These are phyloP conservation scores for Drosophila teissieri DNA, from an alignment of 1,140 invertebrate species.

Conservation along the genomic window DNA sequence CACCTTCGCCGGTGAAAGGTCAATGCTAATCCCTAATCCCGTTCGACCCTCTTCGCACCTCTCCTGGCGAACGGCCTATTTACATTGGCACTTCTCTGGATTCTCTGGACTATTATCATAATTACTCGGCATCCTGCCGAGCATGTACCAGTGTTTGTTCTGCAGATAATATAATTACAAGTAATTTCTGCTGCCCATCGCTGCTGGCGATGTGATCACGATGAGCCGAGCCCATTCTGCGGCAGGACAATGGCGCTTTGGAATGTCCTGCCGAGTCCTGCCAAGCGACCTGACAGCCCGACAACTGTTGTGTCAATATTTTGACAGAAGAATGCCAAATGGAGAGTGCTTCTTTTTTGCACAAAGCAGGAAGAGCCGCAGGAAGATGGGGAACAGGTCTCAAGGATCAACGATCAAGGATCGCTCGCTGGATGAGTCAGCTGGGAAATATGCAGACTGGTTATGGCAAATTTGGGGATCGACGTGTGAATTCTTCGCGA, in stretches of 20 bases:
- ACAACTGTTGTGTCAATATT: constrained; percentile 81
- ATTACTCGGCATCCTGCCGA: constrained; percentile 13
- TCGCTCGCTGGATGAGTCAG: constrained; percentile 27
- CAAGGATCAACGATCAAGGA: constrained; percentile 12
- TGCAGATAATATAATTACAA: constrained; percentile 79
- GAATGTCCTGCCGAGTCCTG: constrained; percentile 53
- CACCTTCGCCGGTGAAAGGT: constrained; percentile 38
- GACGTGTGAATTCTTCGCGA: too few species aligned
- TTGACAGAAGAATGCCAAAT: constrained; percentile 84
- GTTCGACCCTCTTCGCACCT: constrained; percentile 28
- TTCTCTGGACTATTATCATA: constrained; percentile 32
- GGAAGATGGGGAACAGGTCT: constrained; percentile 5
- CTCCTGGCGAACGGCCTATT: constrained; percentile 22
- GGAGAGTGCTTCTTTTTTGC: constrained; percentile 28
- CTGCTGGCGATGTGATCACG: constrained; percentile 3
- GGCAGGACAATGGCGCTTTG: constrained; percentile 44
- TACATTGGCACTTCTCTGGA: constrained; percentile 36
- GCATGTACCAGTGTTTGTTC: constrained; percentile 41
- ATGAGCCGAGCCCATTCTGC: constrained; percentile 54
- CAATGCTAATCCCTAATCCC: constrained; percentile 49
- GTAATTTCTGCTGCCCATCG: constrained; percentile 48
- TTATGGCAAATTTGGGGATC: too few species aligned
- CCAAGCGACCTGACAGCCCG: constrained; percentile 49
- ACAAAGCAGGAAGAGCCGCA: constrained; percentile 39
- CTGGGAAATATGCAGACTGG: constrained; percentile 31